A percentile compares a stretch with the other conserved stretches of the same genome.
Evolutionary conservation across 1,140 invertebrate genomes (phyloP).

Genomic region (Leptonema lineaticorne): DNA sequence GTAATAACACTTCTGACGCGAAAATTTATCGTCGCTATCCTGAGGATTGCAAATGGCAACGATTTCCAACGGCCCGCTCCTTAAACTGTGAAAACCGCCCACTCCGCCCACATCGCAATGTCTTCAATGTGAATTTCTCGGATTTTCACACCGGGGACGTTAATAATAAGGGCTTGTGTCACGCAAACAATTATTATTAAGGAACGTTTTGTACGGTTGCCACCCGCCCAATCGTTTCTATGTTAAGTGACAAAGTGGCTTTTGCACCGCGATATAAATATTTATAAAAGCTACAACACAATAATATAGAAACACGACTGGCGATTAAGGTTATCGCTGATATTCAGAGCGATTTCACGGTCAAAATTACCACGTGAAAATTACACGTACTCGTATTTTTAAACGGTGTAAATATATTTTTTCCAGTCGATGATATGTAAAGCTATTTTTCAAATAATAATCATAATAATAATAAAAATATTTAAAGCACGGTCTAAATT

Average conservation of each 20-base stretch:
- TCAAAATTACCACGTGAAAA: no score
- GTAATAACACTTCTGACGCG: constrained; percentile 20
- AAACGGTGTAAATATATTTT: no score
- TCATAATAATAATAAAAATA: no score
- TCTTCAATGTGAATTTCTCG: constrained; percentile 4
- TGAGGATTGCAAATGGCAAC: constrained; percentile 11
- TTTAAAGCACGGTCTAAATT: no score
- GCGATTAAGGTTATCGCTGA: background rate
- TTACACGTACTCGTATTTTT: no score
- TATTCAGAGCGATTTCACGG: background rate
- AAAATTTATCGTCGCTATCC: constrained; percentile 12
- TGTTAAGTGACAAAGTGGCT: background rate
- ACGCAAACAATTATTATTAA: constrained; percentile 18
- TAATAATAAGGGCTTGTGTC: constrained; percentile 20
- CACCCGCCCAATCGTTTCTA: background rate
- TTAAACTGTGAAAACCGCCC: no score
- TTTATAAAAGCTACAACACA: background rate
- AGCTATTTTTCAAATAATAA: no score
- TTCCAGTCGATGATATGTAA: no score
- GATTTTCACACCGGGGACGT: constrained; percentile 17
- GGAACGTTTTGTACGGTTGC: constrained; percentile 1
- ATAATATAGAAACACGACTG: background rate
- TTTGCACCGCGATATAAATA: background rate
- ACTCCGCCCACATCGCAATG: background rate
- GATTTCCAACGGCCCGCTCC: constrained; percentile 13